Evolutionary conservation across 2,888 invertebrate species (phyloP).

Genomic region (Campoplex capitator): DNA sequence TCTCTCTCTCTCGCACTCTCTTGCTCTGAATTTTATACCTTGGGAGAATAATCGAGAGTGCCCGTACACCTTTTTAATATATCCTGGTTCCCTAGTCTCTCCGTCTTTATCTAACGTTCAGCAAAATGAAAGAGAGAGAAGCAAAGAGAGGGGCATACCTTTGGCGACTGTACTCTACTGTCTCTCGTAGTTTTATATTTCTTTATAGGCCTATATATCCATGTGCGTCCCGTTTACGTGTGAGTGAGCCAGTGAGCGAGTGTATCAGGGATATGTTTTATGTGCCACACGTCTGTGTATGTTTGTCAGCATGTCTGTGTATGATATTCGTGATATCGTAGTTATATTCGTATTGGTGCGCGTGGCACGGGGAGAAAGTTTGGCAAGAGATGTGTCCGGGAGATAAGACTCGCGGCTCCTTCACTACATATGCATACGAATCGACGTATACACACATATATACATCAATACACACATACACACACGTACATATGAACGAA

Average conservation of each 20-base stretch:
- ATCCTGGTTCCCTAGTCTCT: constrained; percentile 54
- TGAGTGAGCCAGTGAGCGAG: background rate
- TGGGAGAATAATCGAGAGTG: constrained; percentile 48
- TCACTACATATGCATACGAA: constrained; percentile 10
- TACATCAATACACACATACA: background rate
- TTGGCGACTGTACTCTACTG: constrained; percentile 58
- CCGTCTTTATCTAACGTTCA: constrained; percentile 26
- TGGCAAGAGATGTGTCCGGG: constrained; percentile 84
- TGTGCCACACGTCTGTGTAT: constrained; percentile 11
- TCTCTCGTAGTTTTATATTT: constrained; percentile 54
- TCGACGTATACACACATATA: background rate
- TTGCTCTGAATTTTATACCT: constrained; percentile 40
- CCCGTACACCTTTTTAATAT: constrained; percentile 47
- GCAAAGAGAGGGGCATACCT: constrained; percentile 44
- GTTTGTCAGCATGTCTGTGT: background rate
- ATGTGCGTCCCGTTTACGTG: background rate
- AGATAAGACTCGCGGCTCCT: constrained; percentile 81
- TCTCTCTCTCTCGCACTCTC: constrained; percentile 27
- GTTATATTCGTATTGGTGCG: constrained; percentile 58
- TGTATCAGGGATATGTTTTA: constrained; percentile 37
- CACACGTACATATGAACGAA: constrained; percentile 5
- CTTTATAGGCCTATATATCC: constrained; percentile 35
- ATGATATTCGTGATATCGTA: constrained; percentile 31
- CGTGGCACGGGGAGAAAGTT: constrained; percentile 72
- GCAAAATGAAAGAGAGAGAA: constrained; percentile 31